phyloP scores from a whole-genome alignment of 2,888 invertebrate species.

The Acanthosepion lycidas region DNA sequence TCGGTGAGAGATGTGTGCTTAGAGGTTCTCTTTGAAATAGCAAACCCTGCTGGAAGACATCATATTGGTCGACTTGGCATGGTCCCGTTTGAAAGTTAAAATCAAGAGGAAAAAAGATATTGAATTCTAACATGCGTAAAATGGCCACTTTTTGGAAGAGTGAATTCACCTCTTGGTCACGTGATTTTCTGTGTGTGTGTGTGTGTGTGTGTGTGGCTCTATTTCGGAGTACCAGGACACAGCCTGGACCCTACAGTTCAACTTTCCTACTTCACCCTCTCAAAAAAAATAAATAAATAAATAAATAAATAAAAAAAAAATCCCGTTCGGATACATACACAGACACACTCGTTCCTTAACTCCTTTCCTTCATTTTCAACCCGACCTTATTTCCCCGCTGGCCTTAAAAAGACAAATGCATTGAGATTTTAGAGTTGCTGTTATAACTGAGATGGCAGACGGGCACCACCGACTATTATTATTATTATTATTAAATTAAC shows the following conservation, averaged over 20 bases:
- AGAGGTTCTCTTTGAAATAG: neutral
- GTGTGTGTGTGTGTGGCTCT: neutral
- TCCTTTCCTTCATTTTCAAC: neutral
- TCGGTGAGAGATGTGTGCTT: neutral
- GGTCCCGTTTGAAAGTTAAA: neutral
- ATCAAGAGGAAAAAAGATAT: neutral
- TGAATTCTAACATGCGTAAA: neutral
- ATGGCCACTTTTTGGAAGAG: neutral
- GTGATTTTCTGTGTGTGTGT: neutral
- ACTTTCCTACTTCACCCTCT: neutral
- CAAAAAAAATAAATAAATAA: too few relatives aligned
- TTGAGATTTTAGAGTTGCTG: too few relatives aligned
- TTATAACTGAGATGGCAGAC: too few relatives aligned
- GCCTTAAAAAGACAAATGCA: too few relatives aligned
- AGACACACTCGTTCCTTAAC: neutral
- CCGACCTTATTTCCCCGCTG: neutral
- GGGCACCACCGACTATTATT: too few relatives aligned
- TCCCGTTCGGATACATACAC: neutral
- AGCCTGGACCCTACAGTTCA: neutral
- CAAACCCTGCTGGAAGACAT: conserved; percentile 33
- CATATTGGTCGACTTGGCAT: conserved; percentile 8
- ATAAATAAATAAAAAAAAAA: too few relatives aligned
- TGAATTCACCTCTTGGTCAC: neutral
- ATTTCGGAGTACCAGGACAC: neutral
- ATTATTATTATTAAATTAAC: too few relatives aligned